Base-by-base conservation (phyloP, 2,113 vertebrate genomes). In the Toxotes chatareus region DNA sequence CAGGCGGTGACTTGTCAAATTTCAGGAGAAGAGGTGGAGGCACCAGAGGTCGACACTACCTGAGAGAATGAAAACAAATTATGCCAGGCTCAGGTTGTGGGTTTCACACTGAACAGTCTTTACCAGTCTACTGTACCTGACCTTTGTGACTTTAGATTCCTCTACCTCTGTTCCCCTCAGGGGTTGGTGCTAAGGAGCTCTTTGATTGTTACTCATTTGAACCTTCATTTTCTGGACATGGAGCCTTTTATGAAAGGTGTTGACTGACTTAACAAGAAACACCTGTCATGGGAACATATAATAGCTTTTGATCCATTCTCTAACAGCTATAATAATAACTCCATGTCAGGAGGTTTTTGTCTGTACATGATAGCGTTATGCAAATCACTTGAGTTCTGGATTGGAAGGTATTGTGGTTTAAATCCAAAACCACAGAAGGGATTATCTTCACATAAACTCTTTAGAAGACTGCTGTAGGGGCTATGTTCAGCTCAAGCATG, bases 391-490 rank as follows among this genome's bases (percentile, higher is more conserved):
- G 3, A 71, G 11, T 76, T 72, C n/a, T 59, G 46, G 9, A 66
- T 57, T 53, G 60, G 46, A 67, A 63, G 27, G 76, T 46, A 72
- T 88, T 91, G 61, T 77, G 4, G 51, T 49, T 2, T 79, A 67
- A 89, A 76, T 76, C 75, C 74, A 61, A 64, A 84, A 79, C 59
- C 10, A 16, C 34, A 80, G 14, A 69, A 38, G 7, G 84, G 83
- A 90, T 93, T 89, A 91, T 38, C 40, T 61, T 51, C 10, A 44
- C 36, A 72, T 85, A 69, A 91, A 89, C 73, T 86, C 47, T 56
- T 57, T 61, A 76, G 4, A 17, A 67, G 40, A 44, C 27, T 42
- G 68, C 47, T 85, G 40, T 61, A 55, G 70, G 75, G 73, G 13
- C 11, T 53, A 47, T 63, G 44, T 46, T 74, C 55, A 63, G 66